Evolutionary conservation across 2,797 vertebrate genomes (phyloP).

Genomic region (Takifugu rubripes): DNA sequence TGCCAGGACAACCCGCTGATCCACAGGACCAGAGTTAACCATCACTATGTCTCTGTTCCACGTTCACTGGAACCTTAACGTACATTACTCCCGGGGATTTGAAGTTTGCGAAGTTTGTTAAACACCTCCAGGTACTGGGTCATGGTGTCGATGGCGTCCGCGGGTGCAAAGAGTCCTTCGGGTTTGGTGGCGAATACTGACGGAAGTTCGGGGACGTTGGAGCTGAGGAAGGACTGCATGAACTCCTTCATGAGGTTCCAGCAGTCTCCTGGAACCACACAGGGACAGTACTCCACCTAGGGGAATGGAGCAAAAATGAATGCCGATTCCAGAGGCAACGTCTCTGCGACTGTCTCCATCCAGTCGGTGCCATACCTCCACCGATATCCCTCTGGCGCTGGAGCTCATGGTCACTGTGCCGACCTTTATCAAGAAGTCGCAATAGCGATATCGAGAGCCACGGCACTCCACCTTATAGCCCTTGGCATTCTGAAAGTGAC

Average conservation of each 20-base stretch:
- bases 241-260: constrained; percentile 96
- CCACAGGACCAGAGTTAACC: constrained; percentile 35
- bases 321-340: neutral
- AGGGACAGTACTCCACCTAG: constrained; percentile 94
- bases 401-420: constrained; percentile 93
- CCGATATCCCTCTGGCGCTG: constrained; percentile 91
- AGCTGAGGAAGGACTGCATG: constrained; percentile 91
- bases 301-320: constrained; percentile 17
- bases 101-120: constrained; percentile 94
- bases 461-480: constrained; percentile 96
- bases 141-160: constrained; percentile 88
- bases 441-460: constrained; percentile 90
- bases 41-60: constrained; percentile 1
- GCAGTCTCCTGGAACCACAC: constrained; percentile 93
- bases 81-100: constrained; percentile 85
- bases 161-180: constrained; percentile 82
- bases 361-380: constrained; percentile 81
- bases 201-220: constrained; percentile 82
- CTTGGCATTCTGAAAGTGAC: constrained; percentile 97
- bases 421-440: constrained; percentile 94
- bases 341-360: neutral
- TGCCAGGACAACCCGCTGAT: constrained; percentile 14
- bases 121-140: constrained; percentile 96
- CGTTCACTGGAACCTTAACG: constrained; percentile 66
- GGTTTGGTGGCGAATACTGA: constrained; percentile 84